These are phyloP conservation scores for Pogonus chalceus DNA, from an alignment of 1,140 invertebrate species.

Conservation along the genomic window DNA sequence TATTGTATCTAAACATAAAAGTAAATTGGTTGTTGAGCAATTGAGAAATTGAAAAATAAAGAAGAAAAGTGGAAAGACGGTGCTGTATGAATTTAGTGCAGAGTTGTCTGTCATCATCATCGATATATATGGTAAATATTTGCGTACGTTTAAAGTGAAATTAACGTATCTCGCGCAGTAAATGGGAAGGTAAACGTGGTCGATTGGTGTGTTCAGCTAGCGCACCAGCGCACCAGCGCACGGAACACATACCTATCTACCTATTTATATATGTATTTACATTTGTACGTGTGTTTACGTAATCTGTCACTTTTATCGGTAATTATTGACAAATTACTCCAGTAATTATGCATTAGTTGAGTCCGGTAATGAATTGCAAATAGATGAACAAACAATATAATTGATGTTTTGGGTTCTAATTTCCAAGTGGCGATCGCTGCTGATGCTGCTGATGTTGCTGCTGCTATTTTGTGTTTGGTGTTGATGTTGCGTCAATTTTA, in stretches of 20 bases:
- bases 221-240: too few relatives aligned
- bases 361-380: constrained; percentile 1
- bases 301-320: constrained; percentile 6
- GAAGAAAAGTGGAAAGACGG: too few relatives aligned
- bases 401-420: not conserved
- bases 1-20: too few relatives aligned
- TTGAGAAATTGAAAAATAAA: too few relatives aligned
- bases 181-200: not conserved
- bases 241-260: not conserved
- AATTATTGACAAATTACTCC: constrained; percentile 5
- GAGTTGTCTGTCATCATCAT: too few relatives aligned
- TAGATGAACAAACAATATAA: constrained; percentile 7
- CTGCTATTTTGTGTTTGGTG: too few relatives aligned
- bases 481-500: too few relatives aligned
- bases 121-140: constrained; percentile 2
- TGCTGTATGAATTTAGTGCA: too few relatives aligned
- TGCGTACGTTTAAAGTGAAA: not conserved
- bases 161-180: not conserved
- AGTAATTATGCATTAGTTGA: constrained; percentile 4
- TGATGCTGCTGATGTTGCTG: too few relatives aligned
- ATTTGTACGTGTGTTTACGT: not conserved
- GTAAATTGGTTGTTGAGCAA: too few relatives aligned
- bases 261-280: not conserved
- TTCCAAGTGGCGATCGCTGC: too few relatives aligned
- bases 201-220: too few relatives aligned